Evolutionary conservation across 2,888 invertebrate genomes (phyloP).

Genomic region (Cephus pygmeus): DNA sequence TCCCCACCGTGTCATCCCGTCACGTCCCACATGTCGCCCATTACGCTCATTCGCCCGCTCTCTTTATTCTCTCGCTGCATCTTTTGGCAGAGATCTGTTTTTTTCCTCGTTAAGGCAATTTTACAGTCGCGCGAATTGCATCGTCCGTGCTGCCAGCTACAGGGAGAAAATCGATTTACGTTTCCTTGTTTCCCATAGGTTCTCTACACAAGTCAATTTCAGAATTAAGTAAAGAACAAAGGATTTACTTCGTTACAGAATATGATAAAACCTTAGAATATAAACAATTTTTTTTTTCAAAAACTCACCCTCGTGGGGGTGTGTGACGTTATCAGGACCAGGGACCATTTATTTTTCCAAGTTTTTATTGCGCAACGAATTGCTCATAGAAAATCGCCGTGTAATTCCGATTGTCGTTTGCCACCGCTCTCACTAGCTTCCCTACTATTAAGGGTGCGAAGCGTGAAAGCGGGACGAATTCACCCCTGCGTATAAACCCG

Average conservation of each 20-base stretch:
- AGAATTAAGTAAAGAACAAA: background rate
- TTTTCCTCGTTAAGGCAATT: background rate
- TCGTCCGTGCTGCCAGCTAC: background rate
- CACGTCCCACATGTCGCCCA: background rate
- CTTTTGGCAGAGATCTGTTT: background rate
- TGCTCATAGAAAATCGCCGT: slow-evolving; percentile 42
- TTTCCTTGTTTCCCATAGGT: background rate
- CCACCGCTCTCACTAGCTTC: slow-evolving; percentile 4
- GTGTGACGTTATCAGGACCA: slow-evolving; percentile 21
- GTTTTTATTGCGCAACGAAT: slow-evolving; percentile 17
- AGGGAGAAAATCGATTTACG: background rate
- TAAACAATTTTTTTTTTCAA: background rate
- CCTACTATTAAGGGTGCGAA: slow-evolving; percentile 15
- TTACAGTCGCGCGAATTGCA: background rate
- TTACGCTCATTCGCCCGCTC: background rate
- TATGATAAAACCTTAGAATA: background rate
- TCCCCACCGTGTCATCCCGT: slow-evolving; percentile 26
- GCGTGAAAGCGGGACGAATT: slow-evolving; percentile 37
- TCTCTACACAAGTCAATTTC: background rate
- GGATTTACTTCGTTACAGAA: background rate
- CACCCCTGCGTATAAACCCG: slow-evolving; percentile 18
- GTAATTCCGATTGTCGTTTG: slow-evolving; percentile 41
- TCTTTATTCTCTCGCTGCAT: background rate
- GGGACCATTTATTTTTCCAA: slow-evolving; percentile 31
- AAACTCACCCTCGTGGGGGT: slow-evolving; percentile 15